Evolutionary conservation across 2,888 invertebrate genomes (phyloP), one percentile per base, ranked within the genome.

Genomic region (Clivina fossor): DNA sequence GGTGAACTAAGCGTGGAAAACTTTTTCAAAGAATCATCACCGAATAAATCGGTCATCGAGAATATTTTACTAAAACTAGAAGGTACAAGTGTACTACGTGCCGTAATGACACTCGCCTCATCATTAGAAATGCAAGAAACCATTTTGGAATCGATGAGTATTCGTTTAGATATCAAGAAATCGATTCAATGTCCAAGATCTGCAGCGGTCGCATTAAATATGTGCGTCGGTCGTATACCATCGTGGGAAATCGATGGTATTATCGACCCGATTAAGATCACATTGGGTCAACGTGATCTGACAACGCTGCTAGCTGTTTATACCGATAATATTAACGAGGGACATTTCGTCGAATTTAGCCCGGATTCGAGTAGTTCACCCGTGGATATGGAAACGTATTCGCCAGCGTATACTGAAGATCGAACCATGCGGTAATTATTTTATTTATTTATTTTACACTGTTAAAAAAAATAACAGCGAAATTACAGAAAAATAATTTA

Each of bases 1-100:
- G 90, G 90, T 43, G 84, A 87, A 66, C 76, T 91, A n/a, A 78
- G 79, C 4, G 82, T 90, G 18, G 88, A 88, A 69, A 92, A 91
- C 69, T 88, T 87, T 74, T 89, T 90, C 74, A 72, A 76, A 19
- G 77, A 76, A 51, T 68, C 66, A 50, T 56, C 66, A 3, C 58
- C 60, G n/a, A 73, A 68, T 22, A 78, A 79, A 2, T 76, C 83
- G 18, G 79, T 86, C 9, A 20, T 55, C 3, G 88, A 89, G 70
- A 88, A 88, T 65, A 81, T 88, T 57, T 71, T 89, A 43, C 71
- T 87, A 26, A 84, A 85, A 66, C 74, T 89, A 24, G 83, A 81
- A 59, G 80, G 83, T 28, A 76, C 88, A 49, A 85, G 85, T 16
- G 72, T 90, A 15, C 82, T 82, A 0, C 73, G 86, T 61, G 86